Conservation (phyloP, 2,888 invertebrate species). For the Amphipoea oculea region DNA sequence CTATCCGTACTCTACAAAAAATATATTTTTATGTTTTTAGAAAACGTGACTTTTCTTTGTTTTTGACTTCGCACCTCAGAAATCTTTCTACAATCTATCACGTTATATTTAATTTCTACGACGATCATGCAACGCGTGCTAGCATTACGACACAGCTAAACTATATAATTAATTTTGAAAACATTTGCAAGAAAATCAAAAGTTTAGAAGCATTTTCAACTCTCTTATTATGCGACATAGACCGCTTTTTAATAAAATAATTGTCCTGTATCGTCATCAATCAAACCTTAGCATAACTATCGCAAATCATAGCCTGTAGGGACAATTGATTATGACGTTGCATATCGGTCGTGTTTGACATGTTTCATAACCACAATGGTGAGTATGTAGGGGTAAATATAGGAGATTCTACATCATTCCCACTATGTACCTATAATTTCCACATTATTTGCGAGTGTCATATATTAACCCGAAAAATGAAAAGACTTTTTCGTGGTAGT, state of each 20-base stretch:
- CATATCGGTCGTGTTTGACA: constrained; percentile 7
- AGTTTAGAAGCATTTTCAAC: not conserved
- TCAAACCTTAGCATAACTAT: not conserved
- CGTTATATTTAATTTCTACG: not conserved
- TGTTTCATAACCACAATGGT: constrained; percentile 15
- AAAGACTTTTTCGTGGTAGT: too few relatives aligned
- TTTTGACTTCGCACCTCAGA: too few relatives aligned
- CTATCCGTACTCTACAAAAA: not conserved
- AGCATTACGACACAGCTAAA: not conserved
- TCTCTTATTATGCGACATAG: not conserved
- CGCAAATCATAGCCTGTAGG: not conserved
- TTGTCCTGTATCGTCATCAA: not conserved
- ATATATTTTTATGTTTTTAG: too few relatives aligned
- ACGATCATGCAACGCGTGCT: not conserved
- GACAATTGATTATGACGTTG: not conserved
- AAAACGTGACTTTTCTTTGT: too few relatives aligned
- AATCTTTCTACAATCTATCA: not conserved
- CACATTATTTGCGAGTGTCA: too few relatives aligned
- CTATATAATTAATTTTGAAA: not conserved
- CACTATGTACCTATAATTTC: not conserved
- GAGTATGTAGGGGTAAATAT: not conserved
- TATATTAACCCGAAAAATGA: too few relatives aligned
- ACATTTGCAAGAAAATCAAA: not conserved
- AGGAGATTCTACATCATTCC: not conserved
- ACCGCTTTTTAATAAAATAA: not conserved